phyloP scores from a whole-genome alignment of 2,888 invertebrate species.

The Sclerodermus sp. region DNA sequence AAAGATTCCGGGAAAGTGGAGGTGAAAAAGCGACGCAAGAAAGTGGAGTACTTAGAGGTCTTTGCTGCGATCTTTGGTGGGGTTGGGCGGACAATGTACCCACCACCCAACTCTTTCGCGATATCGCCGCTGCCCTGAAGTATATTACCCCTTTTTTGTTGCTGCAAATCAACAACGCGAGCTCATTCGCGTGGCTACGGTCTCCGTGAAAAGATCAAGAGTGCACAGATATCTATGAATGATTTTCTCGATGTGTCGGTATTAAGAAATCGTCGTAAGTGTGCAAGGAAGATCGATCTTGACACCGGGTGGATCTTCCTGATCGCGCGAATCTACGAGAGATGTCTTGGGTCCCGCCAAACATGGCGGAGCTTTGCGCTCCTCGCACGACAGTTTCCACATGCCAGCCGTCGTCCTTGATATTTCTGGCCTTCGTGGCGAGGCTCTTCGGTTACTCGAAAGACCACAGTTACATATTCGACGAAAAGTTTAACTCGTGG shows the following conservation, averaged over 20 bases:
- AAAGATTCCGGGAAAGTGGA: no score
- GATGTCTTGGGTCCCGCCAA: constrained; percentile 63
- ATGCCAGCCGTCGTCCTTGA: constrained; percentile 63
- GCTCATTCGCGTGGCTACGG: constrained; percentile 10
- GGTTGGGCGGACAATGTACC: no score
- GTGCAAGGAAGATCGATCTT: no score
- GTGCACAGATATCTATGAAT: no score
- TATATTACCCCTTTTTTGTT: constrained; percentile 7
- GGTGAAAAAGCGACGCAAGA: no score
- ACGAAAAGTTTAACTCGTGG: no score
- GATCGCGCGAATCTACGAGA: no score
- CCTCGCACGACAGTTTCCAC: constrained; percentile 62
- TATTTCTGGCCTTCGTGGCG: constrained; percentile 64
- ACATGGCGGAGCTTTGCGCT: constrained; percentile 62
- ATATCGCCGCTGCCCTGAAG: constrained; percentile 10
- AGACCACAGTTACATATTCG: constrained; percentile 38
- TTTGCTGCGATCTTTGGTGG: no score
- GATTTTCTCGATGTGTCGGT: no score
- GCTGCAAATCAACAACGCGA: neutral
- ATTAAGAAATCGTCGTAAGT: no score
- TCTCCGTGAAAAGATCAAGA: neutral
- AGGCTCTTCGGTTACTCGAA: constrained; percentile 63
- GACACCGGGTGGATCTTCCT: no score
- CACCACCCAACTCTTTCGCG: neutral
- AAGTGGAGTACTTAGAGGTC: no score